Evolutionary conservation across 1,140 invertebrate genomes (phyloP), one percentile per base, ranked within the genome.

Genomic region (Aphis craccivora): DNA sequence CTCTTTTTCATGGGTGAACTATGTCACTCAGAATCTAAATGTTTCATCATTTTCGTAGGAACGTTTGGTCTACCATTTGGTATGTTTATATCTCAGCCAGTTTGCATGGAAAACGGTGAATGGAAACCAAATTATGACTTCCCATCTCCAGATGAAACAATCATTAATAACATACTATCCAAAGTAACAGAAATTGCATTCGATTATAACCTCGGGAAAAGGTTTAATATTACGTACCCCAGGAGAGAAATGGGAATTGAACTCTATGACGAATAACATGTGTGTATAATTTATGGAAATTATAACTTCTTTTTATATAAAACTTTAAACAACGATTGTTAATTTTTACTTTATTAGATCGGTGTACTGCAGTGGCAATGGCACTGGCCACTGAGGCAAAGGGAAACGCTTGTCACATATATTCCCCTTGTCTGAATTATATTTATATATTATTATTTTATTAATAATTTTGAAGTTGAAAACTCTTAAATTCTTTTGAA

Each of bases 61-160:
- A 93, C 91, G 2, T 93, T 93, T 40, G 81, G 81, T 7, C 84
- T 93, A 40, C 91, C 91, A 20, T 93, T 93, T 43, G 91, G 91
- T 18, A 55, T 55, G 35, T 93, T 93, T 86, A 43, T 86, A 25
- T 93, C 91, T 53, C 91, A 93, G 18, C 91, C 81, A n/a, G 91
- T 84, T 93, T 37, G 1, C 23, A 51, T 93, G 48, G 51, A 86
- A 14, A 53, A 93, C 1, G 91, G 91, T 1, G 91, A 93, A 43
- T 93, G 91, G 91, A 93, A 84, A 93, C 91, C 91, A 30, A 40
- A 86, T 43, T 53, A 9, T 40, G n/a, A 93, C 11, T 93, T 53
- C n/a, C 81, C 81, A 43, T 2, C 48, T 30, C 91, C 91, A 18
- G 48, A 53, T 37, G 35, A 86, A 25, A 37, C 53, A n/a, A 40